These are phyloP conservation scores for Parascotia fuliginaria DNA, from an alignment of 2,888 invertebrate genomes.

Conservation along the genomic window DNA sequence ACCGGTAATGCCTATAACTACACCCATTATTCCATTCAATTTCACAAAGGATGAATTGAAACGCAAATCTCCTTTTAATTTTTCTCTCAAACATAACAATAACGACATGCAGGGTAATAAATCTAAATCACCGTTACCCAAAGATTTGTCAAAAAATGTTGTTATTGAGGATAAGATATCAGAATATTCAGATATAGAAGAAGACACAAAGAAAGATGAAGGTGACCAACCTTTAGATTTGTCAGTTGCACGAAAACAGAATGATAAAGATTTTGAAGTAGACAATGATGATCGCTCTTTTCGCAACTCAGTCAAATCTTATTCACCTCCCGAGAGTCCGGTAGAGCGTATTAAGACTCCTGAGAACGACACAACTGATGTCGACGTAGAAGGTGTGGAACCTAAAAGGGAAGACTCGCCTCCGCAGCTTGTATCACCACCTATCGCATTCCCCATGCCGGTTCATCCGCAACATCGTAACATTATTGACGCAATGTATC, in stretches of 20 bases:
- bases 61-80: conserved; percentile 70
- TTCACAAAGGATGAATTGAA: conserved; percentile 69
- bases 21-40: conserved; percentile 66
- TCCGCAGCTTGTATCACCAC: conserved; percentile 74
- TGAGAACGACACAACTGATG: conserved; percentile 83
- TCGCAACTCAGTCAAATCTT: conserved; percentile 77
- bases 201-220: conserved; percentile 72
- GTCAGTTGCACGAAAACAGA: conserved; percentile 86
- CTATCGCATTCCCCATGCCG: conserved; percentile 93
- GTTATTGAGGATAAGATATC: conserved; percentile 64
- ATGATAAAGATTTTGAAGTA: conserved; percentile 71
- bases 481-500: conserved; percentile 90
- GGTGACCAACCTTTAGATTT: conserved; percentile 91
- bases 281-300: conserved; percentile 75
- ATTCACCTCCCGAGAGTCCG: conserved; percentile 77
- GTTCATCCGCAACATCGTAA: conserved; percentile 92
- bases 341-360: conserved; percentile 73
- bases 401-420: conserved; percentile 76
- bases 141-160: conserved; percentile 70
- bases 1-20: conserved; percentile 86
- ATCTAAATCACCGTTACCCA: conserved; percentile 63
- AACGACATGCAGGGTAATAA: conserved; percentile 61
- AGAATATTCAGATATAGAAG: conserved; percentile 70
- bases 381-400: conserved; percentile 84
- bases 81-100: conserved; percentile 67